Evolutionary conservation across 2,888 invertebrate genomes (phyloP).

Genomic region (Ptychoptera contaminata): DNA sequence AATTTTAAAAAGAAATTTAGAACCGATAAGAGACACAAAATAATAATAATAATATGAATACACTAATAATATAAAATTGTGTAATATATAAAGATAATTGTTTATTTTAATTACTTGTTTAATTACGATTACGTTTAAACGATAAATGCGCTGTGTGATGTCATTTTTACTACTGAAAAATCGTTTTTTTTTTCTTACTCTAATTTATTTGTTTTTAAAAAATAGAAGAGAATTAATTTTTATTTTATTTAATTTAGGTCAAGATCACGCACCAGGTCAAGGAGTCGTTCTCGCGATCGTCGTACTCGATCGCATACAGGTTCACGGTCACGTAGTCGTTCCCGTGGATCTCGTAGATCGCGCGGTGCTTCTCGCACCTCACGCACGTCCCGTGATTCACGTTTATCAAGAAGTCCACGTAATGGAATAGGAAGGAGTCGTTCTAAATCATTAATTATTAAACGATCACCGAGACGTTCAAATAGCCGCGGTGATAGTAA

Average conservation of each 20-base stretch:
- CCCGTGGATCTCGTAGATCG: slow-evolving; percentile 19
- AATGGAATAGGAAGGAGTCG: slow-evolving; percentile 2
- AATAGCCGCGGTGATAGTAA: slow-evolving; percentile 9
- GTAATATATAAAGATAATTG: too few relatives aligned
- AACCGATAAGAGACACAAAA: too few relatives aligned
- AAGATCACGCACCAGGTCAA: slow-evolving; percentile 45
- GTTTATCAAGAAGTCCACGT: neutral
- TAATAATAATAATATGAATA: too few relatives aligned
- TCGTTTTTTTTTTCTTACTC: neutral
- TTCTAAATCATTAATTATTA: slow-evolving; percentile 3
- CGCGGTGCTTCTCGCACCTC: slow-evolving; percentile 23
- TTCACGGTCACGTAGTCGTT: slow-evolving; percentile 31
- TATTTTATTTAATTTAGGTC: neutral
- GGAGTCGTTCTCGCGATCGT: slow-evolving; percentile 42
- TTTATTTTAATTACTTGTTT: neutral
- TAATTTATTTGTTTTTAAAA: neutral
- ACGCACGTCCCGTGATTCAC: slow-evolving; percentile 27
- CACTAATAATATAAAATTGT: too few relatives aligned
- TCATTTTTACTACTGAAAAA: neutral
- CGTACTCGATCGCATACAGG: slow-evolving; percentile 29
- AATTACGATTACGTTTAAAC: too few relatives aligned
- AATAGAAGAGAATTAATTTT: neutral
- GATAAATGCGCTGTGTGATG: too few relatives aligned
- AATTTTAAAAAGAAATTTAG: too few relatives aligned
- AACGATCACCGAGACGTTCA: slow-evolving; percentile 8